Percentiles rank a stretch among this genome's conserved stretches.
These are phyloP conservation scores for Eptesicus fuscus DNA, from an alignment of 2,113 vertebrate species.

Conservation along the genomic window DNA sequence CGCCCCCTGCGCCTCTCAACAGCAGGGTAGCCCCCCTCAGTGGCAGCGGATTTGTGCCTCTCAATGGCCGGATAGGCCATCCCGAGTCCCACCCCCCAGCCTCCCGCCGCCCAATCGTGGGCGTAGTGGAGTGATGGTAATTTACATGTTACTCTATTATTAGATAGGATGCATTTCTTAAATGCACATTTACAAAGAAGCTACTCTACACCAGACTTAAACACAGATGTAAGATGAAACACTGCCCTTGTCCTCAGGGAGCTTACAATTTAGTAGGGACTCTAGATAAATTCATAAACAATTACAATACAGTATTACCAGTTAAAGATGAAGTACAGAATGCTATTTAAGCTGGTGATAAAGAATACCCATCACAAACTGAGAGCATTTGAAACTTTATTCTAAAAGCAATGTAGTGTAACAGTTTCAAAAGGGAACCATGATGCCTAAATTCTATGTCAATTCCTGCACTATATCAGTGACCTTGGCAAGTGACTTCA, in stretches of 20 bases:
- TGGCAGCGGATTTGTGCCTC: too few species aligned
- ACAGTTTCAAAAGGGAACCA: background rate
- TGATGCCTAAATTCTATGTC: background rate
- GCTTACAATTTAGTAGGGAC: background rate
- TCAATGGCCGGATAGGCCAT: too few species aligned
- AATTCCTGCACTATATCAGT: background rate
- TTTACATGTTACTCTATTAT: too few species aligned
- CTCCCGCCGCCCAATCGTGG: too few species aligned
- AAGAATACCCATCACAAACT: background rate
- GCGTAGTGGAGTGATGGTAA: too few species aligned
- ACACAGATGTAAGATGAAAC: background rate
- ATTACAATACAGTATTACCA: background rate
- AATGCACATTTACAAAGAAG: background rate
- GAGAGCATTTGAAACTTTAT: background rate
- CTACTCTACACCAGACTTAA: background rate
- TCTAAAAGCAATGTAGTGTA: background rate
- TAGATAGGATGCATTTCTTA: background rate
- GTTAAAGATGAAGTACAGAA: background rate
- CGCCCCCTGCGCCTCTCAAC: too few species aligned
- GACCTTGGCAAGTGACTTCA: background rate
- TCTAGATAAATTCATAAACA: background rate
- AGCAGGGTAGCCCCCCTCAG: too few species aligned
- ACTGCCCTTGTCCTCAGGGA: background rate
- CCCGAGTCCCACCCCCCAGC: too few species aligned
- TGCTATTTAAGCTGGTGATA: background rate